Base-by-base conservation (phyloP, 2,113 vertebrate species). In the Ammospiza caudacuta region DNA sequence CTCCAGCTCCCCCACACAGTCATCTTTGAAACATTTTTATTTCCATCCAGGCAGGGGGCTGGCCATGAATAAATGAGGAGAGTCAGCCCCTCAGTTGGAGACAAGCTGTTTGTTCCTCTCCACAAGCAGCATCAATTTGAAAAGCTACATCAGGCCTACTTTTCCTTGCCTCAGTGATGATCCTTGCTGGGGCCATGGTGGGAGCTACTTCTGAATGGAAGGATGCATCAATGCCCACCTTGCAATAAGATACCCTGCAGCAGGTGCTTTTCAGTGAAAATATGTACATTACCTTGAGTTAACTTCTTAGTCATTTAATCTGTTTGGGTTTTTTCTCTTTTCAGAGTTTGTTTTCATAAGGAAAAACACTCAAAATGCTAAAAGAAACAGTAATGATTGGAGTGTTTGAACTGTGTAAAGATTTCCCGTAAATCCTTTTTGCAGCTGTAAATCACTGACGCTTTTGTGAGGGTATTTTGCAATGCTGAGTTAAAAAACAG, bases 41-140 rank as follows among this genome's bases (percentile, higher is more conserved):
- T 97, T 97, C 93, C 37, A 96, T 86, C 91, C 88, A 97, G 89
- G 96, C 96, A 96, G 96, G 94, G 95, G 91, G 89, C 89, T 95
- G 90, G 89, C 91, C 94, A 97, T 96, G 95, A 95, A 97, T 96
- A 97, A 97, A 96, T 97, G 95, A 97, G 86, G 68, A 96, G 95
- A 97, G 88, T 91, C 90, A 95, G 89, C 90, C 96, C 96, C 96
- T 91, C 96, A 37, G 95, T 93, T 95, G 96, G 97, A 96, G 92
- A 68, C 1, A 20, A 96, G 84, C 90, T 96, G 93, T 96, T 97
- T 96, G 96, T 96, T 96, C 95, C 92, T 97, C 95, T 95, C 92
- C 79, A 83, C 95, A 93, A 96, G 95, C 88, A 92, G 85, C 77
- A 95, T 90, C 92, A 95, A 95, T 96, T 95, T 97, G 90, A 93